phyloP scores from a whole-genome alignment of 92 coral and sea anemone species.

The Phenganax subtilis region DNA sequence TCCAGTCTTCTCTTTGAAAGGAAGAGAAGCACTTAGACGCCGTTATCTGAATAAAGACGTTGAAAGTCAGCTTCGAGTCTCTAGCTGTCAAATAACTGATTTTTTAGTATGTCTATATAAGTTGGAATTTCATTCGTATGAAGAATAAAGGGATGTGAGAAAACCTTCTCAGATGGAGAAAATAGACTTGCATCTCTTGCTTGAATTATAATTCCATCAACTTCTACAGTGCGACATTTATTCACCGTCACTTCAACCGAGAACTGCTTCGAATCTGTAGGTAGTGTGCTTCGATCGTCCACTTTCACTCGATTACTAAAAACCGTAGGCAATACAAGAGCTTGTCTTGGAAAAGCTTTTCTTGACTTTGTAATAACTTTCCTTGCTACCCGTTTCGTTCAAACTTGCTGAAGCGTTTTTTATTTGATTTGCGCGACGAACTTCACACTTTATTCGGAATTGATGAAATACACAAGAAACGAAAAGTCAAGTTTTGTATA shows the following conservation, averaged over 20 bases:
- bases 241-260: slow-evolving; percentile 41
- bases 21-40: slow-evolving; percentile 47
- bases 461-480: no score
- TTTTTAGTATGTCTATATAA: slow-evolving; percentile 39
- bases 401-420: slow-evolving; percentile 10
- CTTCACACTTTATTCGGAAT: slow-evolving; percentile 1
- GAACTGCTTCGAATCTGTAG: slow-evolving; percentile 36
- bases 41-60: slow-evolving; percentile 36
- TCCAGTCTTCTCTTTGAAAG: slow-evolving; percentile 52
- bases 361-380: no score
- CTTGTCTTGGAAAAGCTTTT: background rate
- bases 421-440: slow-evolving; percentile 14
- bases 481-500: no score
- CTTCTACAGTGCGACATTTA: slow-evolving; percentile 33
- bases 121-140: slow-evolving; percentile 51
- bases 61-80: slow-evolving; percentile 58
- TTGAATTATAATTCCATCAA: slow-evolving; percentile 48
- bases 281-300: slow-evolving; percentile 12
- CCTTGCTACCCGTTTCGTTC: background rate
- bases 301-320: slow-evolving; percentile 39
- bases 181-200: slow-evolving; percentile 43
- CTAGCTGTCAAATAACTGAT: slow-evolving; percentile 45
- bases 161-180: slow-evolving; percentile 19
- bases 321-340: slow-evolving; percentile 49
- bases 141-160: slow-evolving; percentile 47